These are phyloP conservation scores for Apostichopus parvimensis DNA, from an alignment of 35 echinoderm and acorn worm species.

Conservation along the genomic window DNA sequence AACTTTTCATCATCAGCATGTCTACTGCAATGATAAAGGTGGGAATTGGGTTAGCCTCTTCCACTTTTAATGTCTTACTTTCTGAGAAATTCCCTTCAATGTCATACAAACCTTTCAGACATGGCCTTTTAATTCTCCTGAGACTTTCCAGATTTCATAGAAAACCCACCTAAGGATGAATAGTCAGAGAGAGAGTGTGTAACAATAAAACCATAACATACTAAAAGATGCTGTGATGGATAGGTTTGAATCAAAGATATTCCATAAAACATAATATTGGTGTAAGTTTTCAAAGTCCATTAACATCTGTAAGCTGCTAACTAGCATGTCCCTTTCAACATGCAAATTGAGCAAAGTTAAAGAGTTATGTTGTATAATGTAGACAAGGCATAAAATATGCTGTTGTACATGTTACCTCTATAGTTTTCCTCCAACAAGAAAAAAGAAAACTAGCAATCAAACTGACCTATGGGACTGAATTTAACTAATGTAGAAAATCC, in stretches of 20 bases:
- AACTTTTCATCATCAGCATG: too few species aligned
- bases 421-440: too few species aligned
- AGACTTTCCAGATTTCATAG: conserved; percentile 37
- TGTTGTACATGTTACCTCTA: too few species aligned
- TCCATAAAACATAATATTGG: background rate
- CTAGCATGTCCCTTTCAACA: background rate
- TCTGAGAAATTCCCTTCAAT: too few species aligned
- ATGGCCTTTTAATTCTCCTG: background rate
- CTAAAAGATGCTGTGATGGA: background rate
- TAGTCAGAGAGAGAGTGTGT: background rate
- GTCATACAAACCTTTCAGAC: background rate
- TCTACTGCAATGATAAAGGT: too few species aligned
- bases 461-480: too few species aligned
- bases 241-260: background rate
- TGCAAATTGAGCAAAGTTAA: background rate
- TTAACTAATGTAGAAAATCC: too few species aligned
- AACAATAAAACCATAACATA: background rate
- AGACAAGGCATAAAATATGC: too few species aligned
- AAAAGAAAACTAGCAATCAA: too few species aligned
- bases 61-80: too few species aligned
- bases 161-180: conserved; percentile 30
- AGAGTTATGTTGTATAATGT: background rate
- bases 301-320: background rate
- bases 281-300: background rate
- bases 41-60: too few species aligned